A percentile compares a stretch with the other conserved stretches of the same genome.
Evolutionary conservation across 2,888 invertebrate species (phyloP).

Genomic region (Drosophila melanosoma): DNA sequence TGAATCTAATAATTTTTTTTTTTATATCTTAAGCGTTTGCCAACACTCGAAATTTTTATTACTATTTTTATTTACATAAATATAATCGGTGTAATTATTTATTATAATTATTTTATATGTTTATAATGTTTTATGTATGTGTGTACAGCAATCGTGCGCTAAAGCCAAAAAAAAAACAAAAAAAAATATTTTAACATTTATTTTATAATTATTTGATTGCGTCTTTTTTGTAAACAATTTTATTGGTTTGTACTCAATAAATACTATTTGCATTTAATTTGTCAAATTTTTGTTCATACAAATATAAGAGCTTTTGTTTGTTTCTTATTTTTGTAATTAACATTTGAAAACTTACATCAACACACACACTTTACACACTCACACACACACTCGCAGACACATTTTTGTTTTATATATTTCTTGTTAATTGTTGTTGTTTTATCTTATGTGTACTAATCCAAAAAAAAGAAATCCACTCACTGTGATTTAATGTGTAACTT

Average conservation of each 20-base stretch:
- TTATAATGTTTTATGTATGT: slow-evolving; percentile 27
- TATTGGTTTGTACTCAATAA: slow-evolving; percentile 33
- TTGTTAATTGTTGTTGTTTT: slow-evolving; percentile 59
- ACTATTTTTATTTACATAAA: slow-evolving; percentile 19
- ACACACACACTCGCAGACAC: slow-evolving; percentile 18
- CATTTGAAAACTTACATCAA: slow-evolving; percentile 17
- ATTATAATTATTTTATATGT: slow-evolving; percentile 16
- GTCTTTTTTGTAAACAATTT: slow-evolving; percentile 34
- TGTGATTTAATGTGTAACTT: slow-evolving; percentile 31
- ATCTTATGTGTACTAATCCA: slow-evolving; percentile 30
- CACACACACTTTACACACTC: slow-evolving; percentile 30
- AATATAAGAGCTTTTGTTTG: slow-evolving; percentile 31
- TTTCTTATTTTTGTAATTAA: slow-evolving; percentile 7
- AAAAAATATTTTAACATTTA: slow-evolving; percentile 5
- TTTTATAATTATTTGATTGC: slow-evolving; percentile 21
- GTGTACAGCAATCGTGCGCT: slow-evolving; percentile 23
- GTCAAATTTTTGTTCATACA: slow-evolving; percentile 29
- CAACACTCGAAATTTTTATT: neutral
- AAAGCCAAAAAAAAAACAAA: neutral
- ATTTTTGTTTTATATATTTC: slow-evolving; percentile 26
- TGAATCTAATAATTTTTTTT: neutral
- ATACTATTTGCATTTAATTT: slow-evolving; percentile 28
- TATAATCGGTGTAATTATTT: slow-evolving; percentile 23
- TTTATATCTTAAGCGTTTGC: neutral
- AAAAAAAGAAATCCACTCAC: slow-evolving; percentile 1